Percentiles rank a stretch among this genome's conserved stretches.
These are phyloP conservation scores for Muschampia plurimacula DNA, from an alignment of 2,888 invertebrate species.

Conservation along the genomic window DNA sequence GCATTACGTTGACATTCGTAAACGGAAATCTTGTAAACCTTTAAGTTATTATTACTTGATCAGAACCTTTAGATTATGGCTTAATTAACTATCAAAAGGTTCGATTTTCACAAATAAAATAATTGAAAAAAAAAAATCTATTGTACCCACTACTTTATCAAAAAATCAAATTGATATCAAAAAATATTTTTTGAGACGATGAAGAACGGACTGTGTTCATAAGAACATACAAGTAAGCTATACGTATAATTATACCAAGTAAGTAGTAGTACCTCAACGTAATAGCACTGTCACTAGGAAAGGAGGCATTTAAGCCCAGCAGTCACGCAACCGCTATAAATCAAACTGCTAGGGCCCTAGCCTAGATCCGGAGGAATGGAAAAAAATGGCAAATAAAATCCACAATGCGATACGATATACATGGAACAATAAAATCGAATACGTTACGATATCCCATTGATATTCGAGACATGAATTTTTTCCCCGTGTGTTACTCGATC, in stretches of 20 bases:
- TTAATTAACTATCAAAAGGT: too few relatives aligned
- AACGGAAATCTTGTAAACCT: too few relatives aligned
- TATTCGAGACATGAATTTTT: neutral
- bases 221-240: too few relatives aligned
- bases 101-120: too few relatives aligned
- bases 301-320: constrained; percentile 6
- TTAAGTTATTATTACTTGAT: too few relatives aligned
- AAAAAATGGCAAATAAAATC: constrained; percentile 25
- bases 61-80: too few relatives aligned
- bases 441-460: constrained; percentile 11
- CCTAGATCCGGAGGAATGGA: constrained; percentile 12
- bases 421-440: constrained; percentile 7
- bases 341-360: constrained; percentile 14
- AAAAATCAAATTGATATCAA: too few relatives aligned
- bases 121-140: too few relatives aligned
- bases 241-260: neutral
- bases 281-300: neutral
- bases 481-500: neutral
- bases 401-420: constrained; percentile 19
- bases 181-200: too few relatives aligned
- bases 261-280: neutral
- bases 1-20: too few relatives aligned
- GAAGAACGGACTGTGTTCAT: too few relatives aligned
- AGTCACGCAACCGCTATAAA: constrained; percentile 10
- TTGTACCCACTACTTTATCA: too few relatives aligned